Conservation (phyloP, 2,113 vertebrate species). For the Zosterops japonicus region DNA sequence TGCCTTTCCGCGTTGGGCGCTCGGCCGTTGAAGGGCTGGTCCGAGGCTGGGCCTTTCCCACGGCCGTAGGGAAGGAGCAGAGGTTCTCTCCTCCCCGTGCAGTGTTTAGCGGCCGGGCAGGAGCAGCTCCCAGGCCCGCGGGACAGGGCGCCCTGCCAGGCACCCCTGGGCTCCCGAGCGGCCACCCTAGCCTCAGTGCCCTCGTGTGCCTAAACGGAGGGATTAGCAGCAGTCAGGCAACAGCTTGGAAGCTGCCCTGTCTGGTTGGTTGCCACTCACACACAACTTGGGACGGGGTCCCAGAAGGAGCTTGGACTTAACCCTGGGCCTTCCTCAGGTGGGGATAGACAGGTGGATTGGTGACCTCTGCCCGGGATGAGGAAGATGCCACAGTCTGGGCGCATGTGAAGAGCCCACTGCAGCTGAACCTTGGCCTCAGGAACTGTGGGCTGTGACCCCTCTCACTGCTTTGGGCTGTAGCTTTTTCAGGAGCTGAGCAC, state of each 20-base stretch:
- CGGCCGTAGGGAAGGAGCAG: not conserved
- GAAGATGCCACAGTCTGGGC: not conserved
- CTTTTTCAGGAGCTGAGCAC: not conserved
- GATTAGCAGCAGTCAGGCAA: not conserved
- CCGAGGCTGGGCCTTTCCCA: not conserved
- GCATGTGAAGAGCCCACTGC: not conserved
- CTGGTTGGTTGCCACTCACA: fast-evolving
- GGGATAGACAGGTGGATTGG: not conserved
- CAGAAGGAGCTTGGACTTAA: not conserved
- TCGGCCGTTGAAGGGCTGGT: fast-evolving
- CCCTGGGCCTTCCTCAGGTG: not conserved
- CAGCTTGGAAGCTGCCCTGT: not conserved
- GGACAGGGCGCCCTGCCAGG: fast-evolving
- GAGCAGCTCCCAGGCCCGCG: fast-evolving
- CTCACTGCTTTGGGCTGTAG: not conserved
- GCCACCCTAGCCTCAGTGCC: not conserved
- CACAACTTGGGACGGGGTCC: not conserved
- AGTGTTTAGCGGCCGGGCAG: not conserved
- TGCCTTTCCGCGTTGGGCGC: not conserved
- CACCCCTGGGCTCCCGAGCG: fast-evolving
- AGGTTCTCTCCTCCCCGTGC: not conserved
- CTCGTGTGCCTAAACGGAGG: not conserved
- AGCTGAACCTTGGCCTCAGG: not conserved
- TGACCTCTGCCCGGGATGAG: not conserved
- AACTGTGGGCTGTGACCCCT: not conserved